These are phyloP conservation scores for Emys orbicularis DNA, from an alignment of 2,797 vertebrate species.

Conservation along the genomic window DNA sequence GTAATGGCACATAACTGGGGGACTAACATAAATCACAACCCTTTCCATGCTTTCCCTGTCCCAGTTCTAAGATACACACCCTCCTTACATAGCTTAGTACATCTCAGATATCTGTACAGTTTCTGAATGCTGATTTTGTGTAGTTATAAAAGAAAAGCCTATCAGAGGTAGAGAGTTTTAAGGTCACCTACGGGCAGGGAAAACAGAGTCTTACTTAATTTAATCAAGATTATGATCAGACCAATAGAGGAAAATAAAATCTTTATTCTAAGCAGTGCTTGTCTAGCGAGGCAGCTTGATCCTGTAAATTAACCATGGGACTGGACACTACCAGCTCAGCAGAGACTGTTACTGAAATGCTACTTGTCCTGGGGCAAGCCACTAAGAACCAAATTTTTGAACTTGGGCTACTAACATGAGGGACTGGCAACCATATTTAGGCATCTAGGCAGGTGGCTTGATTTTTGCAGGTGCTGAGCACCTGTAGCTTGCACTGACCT, in stretches of 20 bases:
- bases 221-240: neutral
- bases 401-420: constrained; percentile 1
- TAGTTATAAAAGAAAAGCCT: constrained; percentile 20
- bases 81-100: neutral
- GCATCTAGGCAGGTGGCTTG: neutral
- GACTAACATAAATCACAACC: neutral
- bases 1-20: fast-evolving
- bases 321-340: neutral
- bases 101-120: fast-evolving
- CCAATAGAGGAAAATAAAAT: constrained; percentile 26
- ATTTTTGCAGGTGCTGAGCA: constrained; percentile 20
- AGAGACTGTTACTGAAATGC: neutral
- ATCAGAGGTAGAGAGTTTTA: neutral
- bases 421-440: neutral
- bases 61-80: fast-evolving
- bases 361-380: neutral
- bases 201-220: constrained; percentile 14
- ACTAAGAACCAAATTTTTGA: neutral
- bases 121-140: neutral
- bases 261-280: neutral
- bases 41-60: neutral
- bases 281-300: neutral
- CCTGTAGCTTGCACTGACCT: constrained; percentile 29
- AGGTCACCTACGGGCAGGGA: neutral
- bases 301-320: neutral